Percentiles rank a stretch among this genome's conserved stretches.
Conservation (phyloP, 1,140 invertebrate genomes). For the Heterodera carotae region DNA sequence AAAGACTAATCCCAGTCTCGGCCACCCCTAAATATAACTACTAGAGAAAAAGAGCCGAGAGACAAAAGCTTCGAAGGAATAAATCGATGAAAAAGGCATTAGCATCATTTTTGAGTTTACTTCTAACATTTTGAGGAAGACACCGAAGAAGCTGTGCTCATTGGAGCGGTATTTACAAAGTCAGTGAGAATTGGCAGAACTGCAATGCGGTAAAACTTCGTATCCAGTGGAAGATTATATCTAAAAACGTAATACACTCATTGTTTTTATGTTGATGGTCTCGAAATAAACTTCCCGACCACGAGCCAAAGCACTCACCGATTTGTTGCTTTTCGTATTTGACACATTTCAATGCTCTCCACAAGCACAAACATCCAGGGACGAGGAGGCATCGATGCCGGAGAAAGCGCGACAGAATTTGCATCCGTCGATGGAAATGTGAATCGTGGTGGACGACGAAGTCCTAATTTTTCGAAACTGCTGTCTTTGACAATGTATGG, state of each 20-base stretch:
- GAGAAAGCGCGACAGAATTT: not conserved
- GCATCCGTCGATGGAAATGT: slow-evolving; percentile 13
- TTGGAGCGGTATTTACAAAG: not conserved
- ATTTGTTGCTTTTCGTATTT: slow-evolving; percentile 47
- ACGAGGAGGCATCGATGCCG: slow-evolving; percentile 15
- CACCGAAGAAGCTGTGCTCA: slow-evolving; percentile 10
- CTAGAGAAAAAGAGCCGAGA: too few species aligned
- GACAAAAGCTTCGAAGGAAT: too few species aligned
- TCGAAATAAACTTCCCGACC: too few species aligned
- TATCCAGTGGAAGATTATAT: slow-evolving; percentile 50
- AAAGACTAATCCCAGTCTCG: too few species aligned
- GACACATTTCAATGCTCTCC: slow-evolving; percentile 44
- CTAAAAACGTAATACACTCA: slow-evolving; percentile 37
- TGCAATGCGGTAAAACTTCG: slow-evolving; percentile 53
- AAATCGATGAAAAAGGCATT: too few species aligned
- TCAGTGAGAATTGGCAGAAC: slow-evolving; percentile 42
- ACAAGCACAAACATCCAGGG: slow-evolving; percentile 51
- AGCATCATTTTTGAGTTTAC: too few species aligned
- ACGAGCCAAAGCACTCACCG: slow-evolving; percentile 31
- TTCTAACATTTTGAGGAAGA: slow-evolving; percentile 3
- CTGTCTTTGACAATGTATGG: slow-evolving; percentile 50
- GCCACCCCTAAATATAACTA: too few species aligned
- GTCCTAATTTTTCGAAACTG: slow-evolving; percentile 39
- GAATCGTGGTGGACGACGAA: slow-evolving; percentile 24
- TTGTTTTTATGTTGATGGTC: too few species aligned